Base-by-base conservation (phyloP, 2,113 vertebrate species). In the Dicentrarchus labrax region DNA sequence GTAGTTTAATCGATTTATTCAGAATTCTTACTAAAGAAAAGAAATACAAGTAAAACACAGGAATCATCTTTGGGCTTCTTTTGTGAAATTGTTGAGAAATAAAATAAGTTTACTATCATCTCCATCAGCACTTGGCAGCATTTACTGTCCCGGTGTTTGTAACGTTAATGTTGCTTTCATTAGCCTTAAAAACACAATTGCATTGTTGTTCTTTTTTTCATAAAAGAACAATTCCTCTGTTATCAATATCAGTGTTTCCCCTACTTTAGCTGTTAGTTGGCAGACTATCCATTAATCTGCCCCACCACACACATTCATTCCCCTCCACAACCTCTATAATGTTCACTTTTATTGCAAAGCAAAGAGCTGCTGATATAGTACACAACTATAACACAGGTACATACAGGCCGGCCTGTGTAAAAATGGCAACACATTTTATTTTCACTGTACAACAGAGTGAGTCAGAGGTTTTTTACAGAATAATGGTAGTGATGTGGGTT, bases 231-330 rank as follows among this genome's bases (percentile, higher is more conserved):
- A 19, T n/a, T 76, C 24, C 54, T 56, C 39, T 77, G 13, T 60
- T 54, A 19, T 22, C 39, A 36, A 86, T 82, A 47, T 76, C 48
- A 57, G 78, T 76, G 74, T 81, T 79, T 82, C 75, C 78, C 74
- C 73, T 81, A 67, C n/a, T 2, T 1, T 8, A 73, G 36, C 22
- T 74, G 41, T 43, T 54, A 2, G 22, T 39, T 19, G 51, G 53
- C 16, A 43, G 36, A 64, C 19, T 8, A 8, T 60, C n/a, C 8
- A 43, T 47, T 39, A 43, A 21, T 66, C 36, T 51, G 74, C 67
- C 13, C 16, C 41, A 17, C 9, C 43, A 41, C 66, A 16, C 39
- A 57, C 39, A 15, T 41, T 61, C 36, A 22, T 8, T 70, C 12
- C 22, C 21, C 41, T 24, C 21, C 43, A 21, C 3, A 19, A 13